A percentile compares a stretch with the other conserved stretches of the same genome.
Evolutionary conservation across 2,113 vertebrate genomes (phyloP).

Genomic region (Fregetta grallaria): DNA sequence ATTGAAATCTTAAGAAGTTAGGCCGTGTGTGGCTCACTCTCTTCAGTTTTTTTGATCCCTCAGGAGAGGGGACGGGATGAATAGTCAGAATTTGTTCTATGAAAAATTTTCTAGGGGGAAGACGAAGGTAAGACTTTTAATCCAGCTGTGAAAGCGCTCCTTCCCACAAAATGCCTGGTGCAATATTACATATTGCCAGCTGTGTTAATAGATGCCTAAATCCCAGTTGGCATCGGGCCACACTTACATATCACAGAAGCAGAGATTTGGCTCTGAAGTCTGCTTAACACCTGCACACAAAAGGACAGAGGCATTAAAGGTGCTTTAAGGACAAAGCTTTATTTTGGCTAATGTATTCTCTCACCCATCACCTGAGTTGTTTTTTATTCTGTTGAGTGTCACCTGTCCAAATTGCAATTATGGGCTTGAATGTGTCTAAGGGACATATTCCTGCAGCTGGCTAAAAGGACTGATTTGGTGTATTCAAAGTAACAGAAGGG

Average conservation of each 20-base stretch:
- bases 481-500: neutral
- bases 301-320: slow-evolving; percentile 23
- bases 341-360: neutral
- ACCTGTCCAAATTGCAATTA: neutral
- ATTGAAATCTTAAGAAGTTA: neutral
- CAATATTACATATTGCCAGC: neutral
- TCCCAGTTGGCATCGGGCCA: neutral
- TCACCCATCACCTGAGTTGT: neutral
- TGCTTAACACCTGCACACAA: slow-evolving; percentile 34
- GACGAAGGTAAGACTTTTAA: neutral
- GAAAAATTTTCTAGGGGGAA: neutral
- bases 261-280: slow-evolving; percentile 1
- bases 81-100: neutral
- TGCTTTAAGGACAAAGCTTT: slow-evolving; percentile 22
- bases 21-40: neutral
- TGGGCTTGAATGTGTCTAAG: neutral
- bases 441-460: neutral
- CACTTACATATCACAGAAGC: neutral
- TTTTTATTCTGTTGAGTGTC: slow-evolving; percentile 17
- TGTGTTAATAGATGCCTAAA: slow-evolving; percentile 45
- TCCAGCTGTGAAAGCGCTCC: slow-evolving; percentile 14
- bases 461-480: neutral
- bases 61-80: neutral
- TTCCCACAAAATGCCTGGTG: neutral
- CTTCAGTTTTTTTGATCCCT: neutral